phyloP scores from a whole-genome alignment of 2,888 invertebrate genomes.

The Hirtodrosophila duncani region DNA sequence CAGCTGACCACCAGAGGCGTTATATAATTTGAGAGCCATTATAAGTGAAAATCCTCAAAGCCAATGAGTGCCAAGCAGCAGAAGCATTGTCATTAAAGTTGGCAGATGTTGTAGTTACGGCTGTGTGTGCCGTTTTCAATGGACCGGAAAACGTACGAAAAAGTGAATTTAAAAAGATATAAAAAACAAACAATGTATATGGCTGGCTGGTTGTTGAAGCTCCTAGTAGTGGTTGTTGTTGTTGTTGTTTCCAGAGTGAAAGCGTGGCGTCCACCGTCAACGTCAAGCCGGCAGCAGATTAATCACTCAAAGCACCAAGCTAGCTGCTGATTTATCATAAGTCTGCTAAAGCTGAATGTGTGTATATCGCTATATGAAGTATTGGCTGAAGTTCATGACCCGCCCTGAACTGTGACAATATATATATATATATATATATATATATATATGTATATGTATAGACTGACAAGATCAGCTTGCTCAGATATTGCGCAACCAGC shows the following conservation, averaged over 20 bases:
- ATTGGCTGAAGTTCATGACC: conserved; percentile 20
- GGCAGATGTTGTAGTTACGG: conserved; percentile 4
- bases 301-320: conserved; percentile 42
- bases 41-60: conserved; percentile 54
- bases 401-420: too few relatives aligned
- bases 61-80: background rate
- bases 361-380: too few relatives aligned
- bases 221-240: conserved; percentile 13
- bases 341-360: too few relatives aligned
- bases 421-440: too few relatives aligned
- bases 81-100: conserved; percentile 44
- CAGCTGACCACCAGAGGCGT: conserved; percentile 2
- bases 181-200: conserved; percentile 35
- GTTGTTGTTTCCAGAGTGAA: conserved; percentile 59
- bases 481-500: too few relatives aligned
- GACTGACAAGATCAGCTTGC: too few relatives aligned
- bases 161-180: conserved; percentile 56
- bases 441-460: too few relatives aligned
- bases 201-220: conserved; percentile 21
- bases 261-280: conserved; percentile 34
- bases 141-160: conserved; percentile 62
- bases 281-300: conserved; percentile 48
- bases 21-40: conserved; percentile 41
- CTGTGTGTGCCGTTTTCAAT: conserved; percentile 50
- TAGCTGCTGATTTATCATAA: too few relatives aligned